Percentiles rank a stretch among this genome's conserved stretches.
Conservation (phyloP, 2,888 invertebrate species). For the Nomada ferruginata region DNA sequence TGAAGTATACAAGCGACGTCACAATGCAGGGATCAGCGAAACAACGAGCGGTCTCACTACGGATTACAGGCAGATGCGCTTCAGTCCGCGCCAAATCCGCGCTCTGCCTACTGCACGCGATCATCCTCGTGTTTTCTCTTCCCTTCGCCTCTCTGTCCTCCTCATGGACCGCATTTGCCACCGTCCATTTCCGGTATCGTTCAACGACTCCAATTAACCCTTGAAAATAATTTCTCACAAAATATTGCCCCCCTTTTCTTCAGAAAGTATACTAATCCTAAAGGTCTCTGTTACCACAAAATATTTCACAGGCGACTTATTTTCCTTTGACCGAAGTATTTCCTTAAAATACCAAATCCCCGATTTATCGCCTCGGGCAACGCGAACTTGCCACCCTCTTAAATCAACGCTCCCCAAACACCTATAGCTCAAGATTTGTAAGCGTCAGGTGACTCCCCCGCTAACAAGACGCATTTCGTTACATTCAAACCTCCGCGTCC, state of each 20-base stretch:
- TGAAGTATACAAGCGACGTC: conserved; percentile 78
- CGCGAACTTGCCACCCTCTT: too few relatives aligned
- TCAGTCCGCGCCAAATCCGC: conserved; percentile 66
- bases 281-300: too few relatives aligned
- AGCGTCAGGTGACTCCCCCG: neutral
- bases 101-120: conserved; percentile 58
- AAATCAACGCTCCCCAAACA: too few relatives aligned
- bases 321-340: too few relatives aligned
- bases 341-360: too few relatives aligned
- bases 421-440: neutral
- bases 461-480: neutral
- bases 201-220: neutral
- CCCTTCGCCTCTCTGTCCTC: conserved; percentile 10
- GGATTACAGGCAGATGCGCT: conserved; percentile 81
- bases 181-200: conserved; percentile 24
- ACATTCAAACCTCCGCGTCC: neutral
- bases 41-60: conserved; percentile 81
- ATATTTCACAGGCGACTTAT: too few relatives aligned
- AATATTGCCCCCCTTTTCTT: too few relatives aligned
- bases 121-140: conserved; percentile 32
- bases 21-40: conserved; percentile 81
- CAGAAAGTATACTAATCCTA: too few relatives aligned
- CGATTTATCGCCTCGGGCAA: too few relatives aligned
- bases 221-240: neutral
- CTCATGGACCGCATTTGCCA: conserved; percentile 25